Conservation (phyloP, 2,888 invertebrate species). For the Dinocampus coccinellae region DNA sequence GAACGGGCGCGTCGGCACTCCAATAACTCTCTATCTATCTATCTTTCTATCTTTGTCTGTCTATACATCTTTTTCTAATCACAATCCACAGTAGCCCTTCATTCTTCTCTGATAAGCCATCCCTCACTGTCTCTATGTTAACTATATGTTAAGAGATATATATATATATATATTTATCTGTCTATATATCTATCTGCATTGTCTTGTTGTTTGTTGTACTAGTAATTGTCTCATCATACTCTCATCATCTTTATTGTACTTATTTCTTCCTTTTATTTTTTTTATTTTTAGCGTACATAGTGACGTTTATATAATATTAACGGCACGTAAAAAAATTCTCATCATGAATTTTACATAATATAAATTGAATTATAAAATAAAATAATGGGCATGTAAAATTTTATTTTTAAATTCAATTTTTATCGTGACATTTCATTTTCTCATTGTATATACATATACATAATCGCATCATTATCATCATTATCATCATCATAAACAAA, state of each 20-base stretch:
- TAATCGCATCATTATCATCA: neutral
- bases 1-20: slow-evolving; percentile 48
- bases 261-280: neutral
- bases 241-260: neutral
- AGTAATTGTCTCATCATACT: slow-evolving; percentile 7
- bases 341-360: no score
- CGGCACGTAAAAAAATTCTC: no score
- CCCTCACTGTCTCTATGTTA: slow-evolving; percentile 60
- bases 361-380: no score
- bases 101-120: slow-evolving; percentile 59
- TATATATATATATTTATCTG: no score
- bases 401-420: slow-evolving; percentile 15
- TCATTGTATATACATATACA: slow-evolving; percentile 13
- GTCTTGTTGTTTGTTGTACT: slow-evolving; percentile 45
- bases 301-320: no score
- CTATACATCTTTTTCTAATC: slow-evolving; percentile 41
- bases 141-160: no score
- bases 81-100: slow-evolving; percentile 22
- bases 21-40: slow-evolving; percentile 44
- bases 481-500: slow-evolving; percentile 17
- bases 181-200: slow-evolving; percentile 46
- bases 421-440: no score
- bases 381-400: neutral
- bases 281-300: no score
- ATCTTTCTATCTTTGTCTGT: slow-evolving; percentile 44